phyloP scores from a whole-genome alignment of 2,113 vertebrate genomes.

The Vidua chalybeata region DNA sequence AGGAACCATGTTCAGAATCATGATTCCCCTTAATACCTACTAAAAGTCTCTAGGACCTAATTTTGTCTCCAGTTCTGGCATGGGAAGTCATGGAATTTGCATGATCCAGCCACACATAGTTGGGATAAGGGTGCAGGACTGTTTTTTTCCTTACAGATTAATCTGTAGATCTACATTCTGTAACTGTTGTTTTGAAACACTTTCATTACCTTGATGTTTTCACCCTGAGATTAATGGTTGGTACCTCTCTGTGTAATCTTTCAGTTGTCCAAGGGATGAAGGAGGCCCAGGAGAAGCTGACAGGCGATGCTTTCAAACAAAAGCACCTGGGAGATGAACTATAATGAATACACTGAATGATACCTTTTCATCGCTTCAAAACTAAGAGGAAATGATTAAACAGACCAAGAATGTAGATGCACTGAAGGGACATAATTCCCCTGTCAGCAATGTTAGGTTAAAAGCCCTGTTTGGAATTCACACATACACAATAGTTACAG shows the following conservation, averaged over 20 bases:
- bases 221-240: neutral
- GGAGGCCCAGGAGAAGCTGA: constrained; percentile 93
- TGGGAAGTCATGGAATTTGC: neutral
- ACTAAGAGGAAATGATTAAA: constrained; percentile 21
- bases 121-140: neutral
- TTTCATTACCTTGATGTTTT: neutral
- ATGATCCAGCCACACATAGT: neutral
- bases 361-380: neutral
- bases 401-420: constrained; percentile 39
- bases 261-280: constrained; percentile 92
- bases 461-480: constrained; percentile 51
- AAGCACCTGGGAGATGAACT: constrained; percentile 89
- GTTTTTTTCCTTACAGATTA: neutral
- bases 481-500: neutral
- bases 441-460: constrained; percentile 32
- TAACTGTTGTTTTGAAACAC: neutral
- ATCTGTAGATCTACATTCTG: neutral
- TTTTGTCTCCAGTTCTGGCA: neutral
- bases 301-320: constrained; percentile 86
- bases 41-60: neutral
- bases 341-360: constrained; percentile 71
- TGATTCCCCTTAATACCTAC: neutral
- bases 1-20: neutral
- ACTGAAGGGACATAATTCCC: constrained; percentile 34
- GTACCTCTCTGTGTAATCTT: constrained; percentile 6